Conservation (phyloP, 2,797 vertebrate genomes). For the Amblyopsis hoosieri region DNA sequence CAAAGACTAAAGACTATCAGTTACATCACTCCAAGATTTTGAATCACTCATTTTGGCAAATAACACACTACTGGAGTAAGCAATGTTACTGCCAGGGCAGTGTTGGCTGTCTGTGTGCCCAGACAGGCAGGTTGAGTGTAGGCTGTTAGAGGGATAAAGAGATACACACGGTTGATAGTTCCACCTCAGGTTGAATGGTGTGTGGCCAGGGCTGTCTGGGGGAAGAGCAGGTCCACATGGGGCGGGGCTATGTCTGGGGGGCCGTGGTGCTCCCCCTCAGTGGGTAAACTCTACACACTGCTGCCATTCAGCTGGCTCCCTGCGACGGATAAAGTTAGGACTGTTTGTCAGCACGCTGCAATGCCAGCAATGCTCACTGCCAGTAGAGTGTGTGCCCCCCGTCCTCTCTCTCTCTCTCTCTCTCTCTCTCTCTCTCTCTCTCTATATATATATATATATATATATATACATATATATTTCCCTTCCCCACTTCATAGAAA, state of each 20-base stretch:
- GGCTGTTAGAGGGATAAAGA: slow-evolving; percentile 1
- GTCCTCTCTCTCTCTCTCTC: slow-evolving; percentile 9
- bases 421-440: slow-evolving; percentile 15
- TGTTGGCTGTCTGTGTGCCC: background rate
- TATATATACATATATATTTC: background rate
- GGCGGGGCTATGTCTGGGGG: slow-evolving; percentile 36
- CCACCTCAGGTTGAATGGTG: slow-evolving; percentile 34
- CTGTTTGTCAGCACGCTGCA: slow-evolving; percentile 81
- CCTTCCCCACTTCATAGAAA: background rate
- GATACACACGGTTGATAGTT: slow-evolving; percentile 34
- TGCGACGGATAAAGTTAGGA: slow-evolving; percentile 82
- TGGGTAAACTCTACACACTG: slow-evolving; percentile 80
- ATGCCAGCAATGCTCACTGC: slow-evolving; percentile 80
- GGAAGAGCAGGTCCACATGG: slow-evolving; percentile 50
- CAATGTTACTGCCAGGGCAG: background rate
- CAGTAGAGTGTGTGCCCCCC: slow-evolving; percentile 33
- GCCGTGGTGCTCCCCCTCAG: slow-evolving; percentile 49
- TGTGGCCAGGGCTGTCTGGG: slow-evolving; percentile 27
- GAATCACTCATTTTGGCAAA: slow-evolving; percentile 4
- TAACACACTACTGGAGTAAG: background rate
- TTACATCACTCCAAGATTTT: background rate
- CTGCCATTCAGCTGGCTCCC: slow-evolving; percentile 74
- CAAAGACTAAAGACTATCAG: background rate
- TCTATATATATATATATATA: background rate
- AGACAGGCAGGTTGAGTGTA: background rate